Evolutionary conservation across 2,888 invertebrate genomes (phyloP), one percentile per base, ranked within the genome.

Genomic region (Campoletis raptor): DNA sequence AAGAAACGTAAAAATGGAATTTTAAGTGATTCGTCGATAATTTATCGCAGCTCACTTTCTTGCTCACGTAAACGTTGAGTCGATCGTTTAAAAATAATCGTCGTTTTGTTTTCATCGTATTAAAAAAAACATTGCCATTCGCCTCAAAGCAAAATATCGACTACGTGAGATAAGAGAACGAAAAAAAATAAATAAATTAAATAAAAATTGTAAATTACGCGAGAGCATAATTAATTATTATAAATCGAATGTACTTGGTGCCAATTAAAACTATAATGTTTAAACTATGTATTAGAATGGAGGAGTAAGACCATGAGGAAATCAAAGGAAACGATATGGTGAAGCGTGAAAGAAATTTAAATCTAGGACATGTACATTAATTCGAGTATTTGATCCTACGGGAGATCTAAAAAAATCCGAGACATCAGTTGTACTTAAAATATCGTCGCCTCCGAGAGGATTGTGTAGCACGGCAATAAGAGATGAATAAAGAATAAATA

Each of bases 381-480:
- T 30, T 61, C 57, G 57, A 61, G 57, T 57, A 69, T 90, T 89
- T 83, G 88, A 89, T 90, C 89, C 72, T 88, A 85, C 86, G 88
- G 88, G 81, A 83, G 90, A 89, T 90, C 88, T 87, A 89, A 88
- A 86, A 89, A 88, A 86, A 89, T 87, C 87, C 89, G 88, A 89
- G 76, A 81, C 78, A 88, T 73, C 83, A 85, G 83, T 81, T 81
- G 76, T 86, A 79, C 76, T 78, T 81, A 66, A 84, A 83, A 86
- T 79, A 89, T 87, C 88, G 88, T 90, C 89, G 89, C 89, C 90
- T 90, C 89, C 87, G 88, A 89, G 89, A 90, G 90, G 89, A 89
- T 89, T 90, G 87, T 88, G 87, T 90, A 89, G 89, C 89, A 89
- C 80, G 90, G 90, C 90, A 90, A 91, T 90, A 90, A 88, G 69